Base-by-base conservation (phyloP, 2,113 vertebrate genomes). In the Psilopsiagon aymara region DNA sequence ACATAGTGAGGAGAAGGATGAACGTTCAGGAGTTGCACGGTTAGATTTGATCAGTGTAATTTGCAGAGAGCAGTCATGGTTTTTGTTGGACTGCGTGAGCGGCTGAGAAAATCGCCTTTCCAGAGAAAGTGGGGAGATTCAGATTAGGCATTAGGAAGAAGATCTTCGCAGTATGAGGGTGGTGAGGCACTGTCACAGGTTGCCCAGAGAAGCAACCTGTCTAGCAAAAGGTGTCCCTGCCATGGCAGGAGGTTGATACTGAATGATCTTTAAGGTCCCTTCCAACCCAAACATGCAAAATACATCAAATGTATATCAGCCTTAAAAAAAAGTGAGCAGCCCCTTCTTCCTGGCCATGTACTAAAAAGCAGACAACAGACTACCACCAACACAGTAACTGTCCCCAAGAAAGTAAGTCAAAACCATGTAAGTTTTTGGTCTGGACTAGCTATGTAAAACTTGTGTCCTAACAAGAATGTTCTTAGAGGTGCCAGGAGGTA, bases 1-100 rank as follows among this genome's bases (percentile, higher is more conserved):
- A 1, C 8, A 0, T 17, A 27, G 27, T 7, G 13, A 75, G 27
- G 55, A 33, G 9, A 7, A 23, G 5, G 13, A 24, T 17, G 41
- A 16, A 28, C 63, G 7, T 16, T 75, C 4, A 12, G 14, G 51
- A 33, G 17, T 35, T 46, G 7, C 0, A 0, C 0, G 2, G 15
- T 16, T 46, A 25, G 17, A 7, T n/a, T n/a, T 52, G 33, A 55
- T 35, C 31, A 43, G 5, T 27, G 15, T 29, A 13, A 1, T 24
- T 52, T 67, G 20, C 19, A 59, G 46, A 10, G 10, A 66, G 12
- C 31, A 14, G 37, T 25, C 3, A 0, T 17, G 2, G 5, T 21
- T 64, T 37, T 55, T 44, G 6, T 37, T 53, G 49, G 29, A 13
- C 5, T 10, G 12, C 51, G 17, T 47, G 28, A 60, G n/a, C 11